These are phyloP conservation scores for Horisme vitalbata DNA, from an alignment of 2,888 invertebrate genomes.

Conservation along the genomic window DNA sequence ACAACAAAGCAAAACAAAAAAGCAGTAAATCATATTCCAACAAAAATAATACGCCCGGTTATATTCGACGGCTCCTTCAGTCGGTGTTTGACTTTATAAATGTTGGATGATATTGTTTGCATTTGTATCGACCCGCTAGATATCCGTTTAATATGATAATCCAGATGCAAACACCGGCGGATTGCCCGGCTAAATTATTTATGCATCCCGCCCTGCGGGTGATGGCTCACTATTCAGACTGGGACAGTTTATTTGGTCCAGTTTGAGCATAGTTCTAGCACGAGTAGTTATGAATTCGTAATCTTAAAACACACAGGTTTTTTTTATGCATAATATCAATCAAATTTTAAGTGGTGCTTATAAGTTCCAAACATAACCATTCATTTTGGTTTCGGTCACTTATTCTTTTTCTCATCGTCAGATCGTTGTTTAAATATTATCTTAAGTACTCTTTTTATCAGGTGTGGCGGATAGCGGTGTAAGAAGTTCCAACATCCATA, in stretches of 20 bases:
- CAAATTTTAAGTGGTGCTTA: no score
- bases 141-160: conserved; percentile 83
- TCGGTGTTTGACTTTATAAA: conserved; percentile 66
- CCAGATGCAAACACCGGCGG: conserved; percentile 79
- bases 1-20: conserved; percentile 6
- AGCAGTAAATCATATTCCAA: conserved; percentile 17
- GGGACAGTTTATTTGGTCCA: conserved; percentile 67
- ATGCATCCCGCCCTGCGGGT: conserved; percentile 74
- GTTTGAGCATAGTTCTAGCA: conserved; percentile 3
- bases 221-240: conserved; percentile 59
- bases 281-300: neutral
- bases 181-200: conserved; percentile 79
- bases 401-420: no score
- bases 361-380: no score
- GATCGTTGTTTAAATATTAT: no score
- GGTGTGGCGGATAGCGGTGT: no score
- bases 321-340: no score
- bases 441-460: no score
- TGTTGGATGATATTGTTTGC: conserved; percentile 76
- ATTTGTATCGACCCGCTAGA: conserved; percentile 65
- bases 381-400: no score
- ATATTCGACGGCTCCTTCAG: conserved; percentile 34
- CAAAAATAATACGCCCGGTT: conserved; percentile 23
- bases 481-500: no score
- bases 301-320: no score